Conservation (phyloP, 2,888 invertebrate genomes). For the Cybosia mesomella region DNA sequence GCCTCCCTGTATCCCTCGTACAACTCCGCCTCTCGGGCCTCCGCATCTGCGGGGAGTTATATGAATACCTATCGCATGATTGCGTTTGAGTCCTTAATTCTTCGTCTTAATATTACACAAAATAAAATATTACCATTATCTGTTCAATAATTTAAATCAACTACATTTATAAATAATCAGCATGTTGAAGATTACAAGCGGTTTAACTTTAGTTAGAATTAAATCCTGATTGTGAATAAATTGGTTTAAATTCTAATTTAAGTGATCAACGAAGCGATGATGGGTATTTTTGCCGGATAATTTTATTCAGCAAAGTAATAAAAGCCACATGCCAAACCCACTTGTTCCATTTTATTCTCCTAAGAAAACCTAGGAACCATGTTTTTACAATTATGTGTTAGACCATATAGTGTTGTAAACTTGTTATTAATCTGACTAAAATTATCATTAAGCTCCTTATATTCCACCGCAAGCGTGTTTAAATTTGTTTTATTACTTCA, state of each 20-base stretch:
- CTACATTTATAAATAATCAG: too few species aligned
- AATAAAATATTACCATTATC: too few species aligned
- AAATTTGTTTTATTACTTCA: constrained; percentile 41
- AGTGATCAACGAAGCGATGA: constrained; percentile 4
- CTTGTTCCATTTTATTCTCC: constrained; percentile 12
- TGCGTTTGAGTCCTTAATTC: too few species aligned
- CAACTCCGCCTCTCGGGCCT: too few species aligned
- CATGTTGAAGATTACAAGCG: too few species aligned
- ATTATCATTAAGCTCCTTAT: constrained; percentile 33
- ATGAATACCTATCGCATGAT: too few species aligned
- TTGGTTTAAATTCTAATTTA: constrained; percentile 13
- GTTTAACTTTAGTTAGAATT: neutral
- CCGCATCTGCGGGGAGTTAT: too few species aligned
- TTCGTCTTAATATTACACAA: too few species aligned
- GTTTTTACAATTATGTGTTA: constrained; percentile 18
- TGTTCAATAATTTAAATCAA: too few species aligned
- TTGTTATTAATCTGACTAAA: constrained; percentile 39
- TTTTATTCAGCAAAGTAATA: constrained; percentile 6
- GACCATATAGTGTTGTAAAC: constrained; percentile 12
- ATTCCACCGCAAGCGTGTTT: constrained; percentile 22
- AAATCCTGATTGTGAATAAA: constrained; percentile 10
- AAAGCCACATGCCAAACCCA: neutral
- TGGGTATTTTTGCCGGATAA: neutral
- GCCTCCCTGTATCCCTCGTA: too few species aligned
- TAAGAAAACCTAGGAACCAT: neutral